A percentile compares a stretch with the other conserved stretches of the same genome.
These are phyloP conservation scores for Eremophila alpestris DNA, from an alignment of 2,797 vertebrate species.

Conservation along the genomic window DNA sequence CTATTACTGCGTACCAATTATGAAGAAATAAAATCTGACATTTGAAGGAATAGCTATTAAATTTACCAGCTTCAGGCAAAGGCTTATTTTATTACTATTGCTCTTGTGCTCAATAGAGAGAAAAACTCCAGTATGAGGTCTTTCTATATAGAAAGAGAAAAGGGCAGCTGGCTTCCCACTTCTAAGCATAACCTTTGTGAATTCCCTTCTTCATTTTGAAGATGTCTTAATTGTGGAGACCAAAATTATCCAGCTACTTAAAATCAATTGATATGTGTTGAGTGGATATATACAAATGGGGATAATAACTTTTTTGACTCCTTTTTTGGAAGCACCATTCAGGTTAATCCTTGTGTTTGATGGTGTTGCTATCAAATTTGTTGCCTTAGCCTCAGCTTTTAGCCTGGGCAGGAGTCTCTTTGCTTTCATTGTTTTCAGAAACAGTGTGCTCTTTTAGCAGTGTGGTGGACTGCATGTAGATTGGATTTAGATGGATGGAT, in stretches of 20 bases:
- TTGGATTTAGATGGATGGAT: background rate
- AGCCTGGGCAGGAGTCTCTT: background rate
- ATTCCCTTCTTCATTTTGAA: background rate
- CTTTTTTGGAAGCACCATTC: background rate
- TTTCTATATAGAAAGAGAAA: background rate
- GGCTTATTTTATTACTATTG: background rate
- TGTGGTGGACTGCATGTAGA: background rate
- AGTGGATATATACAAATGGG: background rate
- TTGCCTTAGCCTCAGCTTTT: background rate
- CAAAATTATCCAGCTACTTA: background rate
- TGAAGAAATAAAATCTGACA: background rate
- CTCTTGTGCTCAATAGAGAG: background rate
- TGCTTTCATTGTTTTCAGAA: background rate
- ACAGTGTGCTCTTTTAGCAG: rapidly evolving
- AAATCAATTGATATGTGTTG: background rate
- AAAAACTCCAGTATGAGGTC: background rate
- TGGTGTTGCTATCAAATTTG: background rate
- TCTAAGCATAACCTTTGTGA: background rate
- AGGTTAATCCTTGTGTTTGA: background rate
- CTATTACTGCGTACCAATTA: background rate
- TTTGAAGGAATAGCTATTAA: background rate
- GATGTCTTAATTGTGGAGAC: background rate
- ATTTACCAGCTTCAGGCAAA: background rate
- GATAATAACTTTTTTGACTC: background rate
- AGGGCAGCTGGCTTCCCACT: background rate